Percentiles rank a stretch among this genome's conserved stretches.
Conservation (phyloP, 2,888 invertebrate species). For the Orthosia gothica region DNA sequence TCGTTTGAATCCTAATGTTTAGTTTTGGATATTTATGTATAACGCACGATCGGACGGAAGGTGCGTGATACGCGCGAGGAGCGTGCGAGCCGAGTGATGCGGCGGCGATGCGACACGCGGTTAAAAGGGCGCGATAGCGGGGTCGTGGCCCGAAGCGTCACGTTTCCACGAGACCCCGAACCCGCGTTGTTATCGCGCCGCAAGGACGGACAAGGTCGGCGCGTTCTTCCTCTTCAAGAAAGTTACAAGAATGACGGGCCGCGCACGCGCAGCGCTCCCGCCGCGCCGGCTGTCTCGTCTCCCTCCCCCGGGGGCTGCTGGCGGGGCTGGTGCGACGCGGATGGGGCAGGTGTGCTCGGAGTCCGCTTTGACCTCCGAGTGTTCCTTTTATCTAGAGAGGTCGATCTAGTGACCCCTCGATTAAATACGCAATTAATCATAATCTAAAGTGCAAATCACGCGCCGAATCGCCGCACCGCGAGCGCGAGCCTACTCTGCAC, state of each 20-base stretch:
- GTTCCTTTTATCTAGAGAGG: conserved; percentile 69
- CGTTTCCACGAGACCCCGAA: conserved; percentile 81
- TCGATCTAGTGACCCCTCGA: conserved; percentile 72
- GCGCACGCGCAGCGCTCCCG: background rate
- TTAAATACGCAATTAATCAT: conserved; percentile 69
- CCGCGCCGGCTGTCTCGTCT: background rate
- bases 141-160: conserved; percentile 81
- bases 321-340: background rate
- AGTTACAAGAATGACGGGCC: conserved; percentile 31
- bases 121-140: conserved; percentile 86
- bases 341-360: conserved; percentile 29
- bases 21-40: conserved; percentile 50
- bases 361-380: conserved; percentile 74
- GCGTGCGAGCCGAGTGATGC: conserved; percentile 80
- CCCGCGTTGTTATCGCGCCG: conserved; percentile 78
- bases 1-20: conserved; percentile 44
- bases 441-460: conserved; percentile 72
- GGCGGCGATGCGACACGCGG: conserved; percentile 73
- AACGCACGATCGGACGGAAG: conserved; percentile 46
- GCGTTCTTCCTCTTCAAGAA: conserved; percentile 71
- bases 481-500: conserved; percentile 40
- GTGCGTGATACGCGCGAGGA: conserved; percentile 72
- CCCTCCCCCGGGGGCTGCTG: background rate
- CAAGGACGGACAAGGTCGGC: conserved; percentile 89
- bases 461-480: conserved; percentile 44